phyloP scores from a whole-genome alignment of 2,888 invertebrate species.

The Teleiodes luculella region DNA sequence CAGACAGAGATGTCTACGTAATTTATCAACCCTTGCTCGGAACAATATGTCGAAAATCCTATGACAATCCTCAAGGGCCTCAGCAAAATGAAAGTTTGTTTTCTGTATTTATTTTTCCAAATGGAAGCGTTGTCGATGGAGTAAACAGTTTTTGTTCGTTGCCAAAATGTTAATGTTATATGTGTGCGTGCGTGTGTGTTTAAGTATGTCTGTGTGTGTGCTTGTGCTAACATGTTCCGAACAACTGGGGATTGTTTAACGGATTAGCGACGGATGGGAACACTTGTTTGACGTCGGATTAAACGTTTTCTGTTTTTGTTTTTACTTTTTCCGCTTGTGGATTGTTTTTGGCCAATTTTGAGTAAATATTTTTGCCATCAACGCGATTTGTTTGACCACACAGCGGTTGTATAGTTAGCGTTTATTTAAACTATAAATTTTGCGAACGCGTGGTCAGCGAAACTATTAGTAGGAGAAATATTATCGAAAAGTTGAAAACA shows the following conservation, averaged over 20 bases:
- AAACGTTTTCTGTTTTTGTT: conserved; percentile 3
- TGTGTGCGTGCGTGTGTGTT: conserved; percentile 19
- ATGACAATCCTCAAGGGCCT: conserved; percentile 3
- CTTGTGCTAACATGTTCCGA: neutral
- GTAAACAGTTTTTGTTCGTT: conserved; percentile 20
- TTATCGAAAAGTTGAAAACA: no score
- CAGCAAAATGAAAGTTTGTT: conserved; percentile 9
- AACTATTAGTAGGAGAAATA: no score
- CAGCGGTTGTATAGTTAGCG: no score
- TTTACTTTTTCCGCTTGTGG: neutral
- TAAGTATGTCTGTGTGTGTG: conserved; percentile 25
- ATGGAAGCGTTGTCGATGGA: conserved; percentile 25
- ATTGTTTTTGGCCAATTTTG: neutral
- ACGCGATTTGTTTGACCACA: neutral
- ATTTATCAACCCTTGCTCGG: conserved; percentile 6
- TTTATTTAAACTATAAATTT: no score
- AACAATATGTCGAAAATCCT: conserved; percentile 7
- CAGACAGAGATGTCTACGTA: neutral
- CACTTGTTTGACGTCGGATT: conserved; percentile 21
- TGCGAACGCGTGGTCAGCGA: no score
- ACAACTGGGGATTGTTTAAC: conserved; percentile 23
- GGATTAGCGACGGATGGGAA: conserved; percentile 24
- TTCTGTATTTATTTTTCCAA: conserved; percentile 23
- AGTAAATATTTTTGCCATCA: neutral
- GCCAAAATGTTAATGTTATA: conserved; percentile 28